Evolutionary conservation across 2,888 invertebrate genomes (phyloP), one percentile per base, ranked within the genome.

Genomic region (Acleris holmiana): DNA sequence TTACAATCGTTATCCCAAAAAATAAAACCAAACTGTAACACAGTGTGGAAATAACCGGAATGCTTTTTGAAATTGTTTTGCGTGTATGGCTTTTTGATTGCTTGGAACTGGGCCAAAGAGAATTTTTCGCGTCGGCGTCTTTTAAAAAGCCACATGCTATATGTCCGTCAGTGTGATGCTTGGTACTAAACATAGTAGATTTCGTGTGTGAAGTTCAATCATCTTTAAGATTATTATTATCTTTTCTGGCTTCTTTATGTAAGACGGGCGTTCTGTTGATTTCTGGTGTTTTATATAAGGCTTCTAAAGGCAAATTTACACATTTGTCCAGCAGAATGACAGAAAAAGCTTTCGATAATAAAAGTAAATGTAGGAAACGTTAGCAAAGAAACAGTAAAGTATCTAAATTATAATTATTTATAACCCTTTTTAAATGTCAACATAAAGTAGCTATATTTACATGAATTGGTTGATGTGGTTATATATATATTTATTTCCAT

Each of bases 11-110:
- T 57, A 68, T 74, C 64, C 46, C 41, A 29, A 66, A 64, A 64
- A 55, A 58, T 58, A 47, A 56, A 57, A 57, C 55, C 65, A 41
- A 49, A 60, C 59, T 59, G 65, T 60, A 55, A 65, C 59, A 49
- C 41, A 53, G 21, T 50, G 59, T 48, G 48, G 49, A 60, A 55
- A 60, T 55, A 60, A 50, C 46, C 73, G 77, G 74, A 76, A 75
- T 76, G 77, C 76, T 70, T 70, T 73, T 73, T 76, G 71, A 75
- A 73, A 72, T 69, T 71, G 73, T 77, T 75, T 72, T 75, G 53
- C 53, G 58, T 48, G 77, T 82, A 85, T 82, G 76, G 77, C 71
- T 78, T 81, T 88, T 84, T 88, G 85, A 88, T 88, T 80, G 79
- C 76, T 87, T 89, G 89, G 88, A 84, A 53, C 46, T 15, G 54